Percentiles rank a stretch among this genome's conserved stretches.
phyloP scores from a whole-genome alignment of 2,113 vertebrate genomes.

The Trochalopteron elliotii region DNA sequence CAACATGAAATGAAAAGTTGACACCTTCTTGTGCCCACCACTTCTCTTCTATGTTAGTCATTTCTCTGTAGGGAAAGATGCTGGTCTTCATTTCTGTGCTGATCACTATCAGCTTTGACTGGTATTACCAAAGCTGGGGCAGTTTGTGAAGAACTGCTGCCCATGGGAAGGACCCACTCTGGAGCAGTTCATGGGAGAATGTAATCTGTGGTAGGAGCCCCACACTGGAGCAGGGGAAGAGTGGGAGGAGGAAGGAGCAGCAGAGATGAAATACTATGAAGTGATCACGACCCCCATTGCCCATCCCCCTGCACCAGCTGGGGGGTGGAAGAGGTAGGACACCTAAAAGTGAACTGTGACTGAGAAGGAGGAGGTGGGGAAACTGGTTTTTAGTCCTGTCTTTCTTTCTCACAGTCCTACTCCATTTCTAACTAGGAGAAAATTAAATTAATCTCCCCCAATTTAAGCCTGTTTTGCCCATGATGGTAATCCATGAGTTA shows the following conservation, averaged over 20 bases:
- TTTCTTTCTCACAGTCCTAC: neutral
- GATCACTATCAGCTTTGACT: neutral
- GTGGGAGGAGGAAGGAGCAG: rapidly evolving
- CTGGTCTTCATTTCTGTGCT: neutral
- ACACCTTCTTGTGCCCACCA: neutral
- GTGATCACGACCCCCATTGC: neutral
- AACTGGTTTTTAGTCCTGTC: neutral
- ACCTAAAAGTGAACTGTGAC: neutral
- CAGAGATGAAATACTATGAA: neutral
- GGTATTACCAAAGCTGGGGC: neutral
- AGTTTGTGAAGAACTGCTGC: neutral
- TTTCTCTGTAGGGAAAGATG: neutral
- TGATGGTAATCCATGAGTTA: neutral
- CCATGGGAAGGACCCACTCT: neutral
- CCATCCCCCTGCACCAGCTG: neutral
- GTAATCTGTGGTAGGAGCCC: neutral
- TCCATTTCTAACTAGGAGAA: neutral
- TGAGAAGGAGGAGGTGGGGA: neutral
- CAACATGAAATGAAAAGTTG: neutral
- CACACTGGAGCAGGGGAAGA: rapidly evolving
- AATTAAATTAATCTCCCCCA: neutral
- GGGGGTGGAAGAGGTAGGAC: neutral
- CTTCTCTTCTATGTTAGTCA: neutral
- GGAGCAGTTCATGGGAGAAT: neutral
- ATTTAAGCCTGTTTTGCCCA: neutral